Evolutionary conservation across 1,140 invertebrate species (phyloP).

Genomic region (Drosophila kanapiae): DNA sequence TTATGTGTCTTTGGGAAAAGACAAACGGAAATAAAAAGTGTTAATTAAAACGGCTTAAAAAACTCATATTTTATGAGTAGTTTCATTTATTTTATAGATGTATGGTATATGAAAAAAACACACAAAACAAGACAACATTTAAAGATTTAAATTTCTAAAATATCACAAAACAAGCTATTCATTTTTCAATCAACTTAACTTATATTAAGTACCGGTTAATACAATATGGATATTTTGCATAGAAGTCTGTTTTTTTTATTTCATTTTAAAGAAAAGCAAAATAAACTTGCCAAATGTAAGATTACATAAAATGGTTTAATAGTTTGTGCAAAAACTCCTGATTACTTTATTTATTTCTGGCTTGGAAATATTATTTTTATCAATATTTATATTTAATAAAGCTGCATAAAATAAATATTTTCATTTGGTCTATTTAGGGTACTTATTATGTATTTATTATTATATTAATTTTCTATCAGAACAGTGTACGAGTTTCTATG

Average conservation of each 20-base stretch:
- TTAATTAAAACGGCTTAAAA: not conserved
- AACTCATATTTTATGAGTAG: too few species aligned
- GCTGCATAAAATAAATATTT: not conserved
- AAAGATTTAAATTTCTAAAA: too few species aligned
- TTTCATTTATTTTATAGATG: too few species aligned
- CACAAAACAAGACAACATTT: too few species aligned
- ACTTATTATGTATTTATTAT: too few species aligned
- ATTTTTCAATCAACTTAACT: too few species aligned
- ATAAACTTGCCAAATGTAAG: not conserved
- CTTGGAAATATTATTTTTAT: not conserved
- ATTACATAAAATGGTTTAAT: not conserved
- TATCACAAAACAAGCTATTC: too few species aligned
- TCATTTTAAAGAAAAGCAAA: not conserved
- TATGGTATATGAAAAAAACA: too few species aligned
- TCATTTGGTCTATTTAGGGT: not conserved
- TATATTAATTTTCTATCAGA: not conserved
- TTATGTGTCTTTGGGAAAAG: too few species aligned
- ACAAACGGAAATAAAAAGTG: not conserved
- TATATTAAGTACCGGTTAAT: too few species aligned
- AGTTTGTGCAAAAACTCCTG: not conserved
- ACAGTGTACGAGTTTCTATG: not conserved
- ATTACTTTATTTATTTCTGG: not conserved
- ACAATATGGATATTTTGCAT: not conserved
- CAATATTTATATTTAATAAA: not conserved
- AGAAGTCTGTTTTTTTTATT: not conserved